Conservation (phyloP, 2,797 vertebrate species). For the Lepus townsendii region DNA sequence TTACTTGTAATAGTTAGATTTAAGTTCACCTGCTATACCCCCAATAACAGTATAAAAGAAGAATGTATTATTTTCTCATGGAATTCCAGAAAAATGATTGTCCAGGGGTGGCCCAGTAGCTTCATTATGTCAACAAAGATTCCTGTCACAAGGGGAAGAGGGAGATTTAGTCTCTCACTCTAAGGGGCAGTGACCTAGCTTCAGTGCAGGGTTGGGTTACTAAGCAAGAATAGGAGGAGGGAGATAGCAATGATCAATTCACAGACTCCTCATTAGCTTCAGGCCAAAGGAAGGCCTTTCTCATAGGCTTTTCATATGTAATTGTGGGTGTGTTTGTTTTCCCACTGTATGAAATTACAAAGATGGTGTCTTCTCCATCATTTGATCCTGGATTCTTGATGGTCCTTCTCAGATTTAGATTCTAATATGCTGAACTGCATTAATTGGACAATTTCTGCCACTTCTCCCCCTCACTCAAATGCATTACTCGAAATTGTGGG, state of each 20-base stretch:
- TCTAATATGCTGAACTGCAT: not conserved
- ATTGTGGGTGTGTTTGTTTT: not conserved
- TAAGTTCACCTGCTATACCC: not conserved
- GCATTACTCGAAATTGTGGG: not conserved
- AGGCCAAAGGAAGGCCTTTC: not conserved
- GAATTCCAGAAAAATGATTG: not conserved
- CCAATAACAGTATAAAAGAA: conserved; percentile 9
- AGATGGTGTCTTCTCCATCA: not conserved
- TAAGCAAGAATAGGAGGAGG: not conserved
- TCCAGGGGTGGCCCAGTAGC: not conserved
- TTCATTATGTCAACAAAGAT: not conserved
- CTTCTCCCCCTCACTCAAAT: not conserved
- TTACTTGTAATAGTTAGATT: not conserved
- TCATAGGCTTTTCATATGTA: not conserved
- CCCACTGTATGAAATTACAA: not conserved
- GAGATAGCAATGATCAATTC: not conserved
- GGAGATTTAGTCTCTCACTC: not conserved
- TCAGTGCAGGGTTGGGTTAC: not conserved
- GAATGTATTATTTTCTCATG: not conserved
- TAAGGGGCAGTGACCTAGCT: not conserved
- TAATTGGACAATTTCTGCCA: not conserved
- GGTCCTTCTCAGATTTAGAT: not conserved
- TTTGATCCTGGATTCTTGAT: not conserved
- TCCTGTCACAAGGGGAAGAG: not conserved
- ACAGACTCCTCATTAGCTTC: not conserved